Percentiles rank a stretch among this genome's conserved stretches.
phyloP scores from a whole-genome alignment of 2,888 invertebrate genomes.

The Bugula neritina region DNA sequence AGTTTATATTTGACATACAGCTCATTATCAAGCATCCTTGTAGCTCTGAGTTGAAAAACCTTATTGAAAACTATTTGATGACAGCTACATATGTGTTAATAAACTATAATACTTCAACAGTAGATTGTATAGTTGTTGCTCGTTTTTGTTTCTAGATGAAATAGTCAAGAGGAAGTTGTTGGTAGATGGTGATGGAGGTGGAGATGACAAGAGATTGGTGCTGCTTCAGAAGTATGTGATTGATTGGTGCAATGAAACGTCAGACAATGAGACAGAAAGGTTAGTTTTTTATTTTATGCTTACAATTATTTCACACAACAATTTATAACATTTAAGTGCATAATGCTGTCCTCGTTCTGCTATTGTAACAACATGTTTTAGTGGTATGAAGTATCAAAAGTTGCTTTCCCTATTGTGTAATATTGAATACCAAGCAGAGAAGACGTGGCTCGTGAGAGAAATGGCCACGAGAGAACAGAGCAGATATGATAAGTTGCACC shows the following conservation, averaged over 20 bases:
- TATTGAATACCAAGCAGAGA: slow-evolving; percentile 21
- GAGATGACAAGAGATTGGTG: slow-evolving; percentile 25
- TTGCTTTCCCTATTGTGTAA: slow-evolving; percentile 7
- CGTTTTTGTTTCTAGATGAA: slow-evolving; percentile 17
- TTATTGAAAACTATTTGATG: too few species aligned
- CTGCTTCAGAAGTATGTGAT: slow-evolving; percentile 24
- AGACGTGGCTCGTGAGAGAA: slow-evolving; percentile 9
- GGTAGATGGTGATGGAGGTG: slow-evolving; percentile 26
- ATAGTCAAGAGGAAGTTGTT: slow-evolving; percentile 20
- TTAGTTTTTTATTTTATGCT: background rate
- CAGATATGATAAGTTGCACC: slow-evolving; percentile 9
- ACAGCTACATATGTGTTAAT: too few species aligned
- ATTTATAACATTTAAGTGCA: too few species aligned
- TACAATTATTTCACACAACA: too few species aligned
- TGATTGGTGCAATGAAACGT: slow-evolving; percentile 25
- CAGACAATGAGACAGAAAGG: slow-evolving; percentile 22
- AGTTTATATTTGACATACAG: too few species aligned
- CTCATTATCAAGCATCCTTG: too few species aligned
- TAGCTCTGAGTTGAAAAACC: too few species aligned
- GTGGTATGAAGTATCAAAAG: slow-evolving; percentile 18
- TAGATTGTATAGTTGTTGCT: too few species aligned
- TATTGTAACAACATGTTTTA: too few species aligned
- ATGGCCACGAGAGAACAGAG: slow-evolving; percentile 16
- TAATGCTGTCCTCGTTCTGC: too few species aligned
- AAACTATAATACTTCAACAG: too few species aligned